These are phyloP conservation scores for Oreochromis mossambicus DNA, from an alignment of 2,797 vertebrate genomes.

Conservation along the genomic window DNA sequence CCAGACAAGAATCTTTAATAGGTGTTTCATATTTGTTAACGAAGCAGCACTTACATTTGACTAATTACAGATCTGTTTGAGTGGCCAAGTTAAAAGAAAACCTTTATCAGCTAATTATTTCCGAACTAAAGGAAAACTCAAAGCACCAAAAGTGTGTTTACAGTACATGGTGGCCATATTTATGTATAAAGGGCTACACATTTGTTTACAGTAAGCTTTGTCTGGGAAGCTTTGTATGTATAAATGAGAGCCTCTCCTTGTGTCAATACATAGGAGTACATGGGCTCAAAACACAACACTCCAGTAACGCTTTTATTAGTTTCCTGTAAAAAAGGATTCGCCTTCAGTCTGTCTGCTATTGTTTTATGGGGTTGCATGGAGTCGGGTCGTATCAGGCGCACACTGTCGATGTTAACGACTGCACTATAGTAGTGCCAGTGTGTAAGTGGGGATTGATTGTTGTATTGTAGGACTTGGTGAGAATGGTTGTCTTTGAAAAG, in stretches of 20 bases:
- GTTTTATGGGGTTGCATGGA: slow-evolving; percentile 19
- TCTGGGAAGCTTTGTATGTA: slow-evolving; percentile 14
- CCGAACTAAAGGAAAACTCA: background rate
- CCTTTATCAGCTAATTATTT: background rate
- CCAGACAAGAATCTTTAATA: background rate
- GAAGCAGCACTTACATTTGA: background rate
- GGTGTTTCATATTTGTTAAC: background rate
- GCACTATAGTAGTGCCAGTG: slow-evolving; percentile 20
- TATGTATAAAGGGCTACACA: background rate
- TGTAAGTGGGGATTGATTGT: slow-evolving; percentile 49
- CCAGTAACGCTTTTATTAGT: background rate
- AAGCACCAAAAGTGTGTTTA: slow-evolving; percentile 2
- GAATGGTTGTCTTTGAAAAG: slow-evolving; percentile 25
- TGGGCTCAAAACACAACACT: background rate
- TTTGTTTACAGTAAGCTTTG: slow-evolving; percentile 55
- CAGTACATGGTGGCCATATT: slow-evolving; percentile 10
- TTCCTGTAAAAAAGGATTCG: background rate
- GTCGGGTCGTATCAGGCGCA: slow-evolving; percentile 43
- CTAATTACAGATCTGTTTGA: background rate
- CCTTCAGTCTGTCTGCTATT: background rate
- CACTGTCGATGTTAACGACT: slow-evolving; percentile 28
- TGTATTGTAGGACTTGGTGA: slow-evolving; percentile 28
- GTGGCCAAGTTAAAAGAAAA: background rate
- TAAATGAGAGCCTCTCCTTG: slow-evolving; percentile 22
- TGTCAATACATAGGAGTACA: slow-evolving; percentile 19